phyloP scores from a whole-genome alignment of 2,797 vertebrate species.

The Coracias cyanogaster region DNA sequence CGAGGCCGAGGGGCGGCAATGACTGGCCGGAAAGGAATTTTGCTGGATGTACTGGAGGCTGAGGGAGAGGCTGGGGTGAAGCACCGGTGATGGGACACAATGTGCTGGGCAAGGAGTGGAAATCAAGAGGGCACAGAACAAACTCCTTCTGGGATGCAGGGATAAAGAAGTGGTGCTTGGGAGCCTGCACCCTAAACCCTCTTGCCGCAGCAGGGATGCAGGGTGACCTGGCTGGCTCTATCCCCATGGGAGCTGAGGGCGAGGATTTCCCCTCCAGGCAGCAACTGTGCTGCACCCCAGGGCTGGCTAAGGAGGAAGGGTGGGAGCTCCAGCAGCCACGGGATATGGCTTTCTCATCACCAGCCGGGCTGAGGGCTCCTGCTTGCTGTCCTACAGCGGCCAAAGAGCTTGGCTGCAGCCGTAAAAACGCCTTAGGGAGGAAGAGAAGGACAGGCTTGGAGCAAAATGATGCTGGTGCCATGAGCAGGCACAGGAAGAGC shows the following conservation, averaged over 20 bases:
- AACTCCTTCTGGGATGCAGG: rapidly evolving
- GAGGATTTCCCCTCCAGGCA: conserved; percentile 22
- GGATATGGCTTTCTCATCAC: conserved; percentile 41
- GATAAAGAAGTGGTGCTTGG: background rate
- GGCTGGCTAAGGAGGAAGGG: conserved; percentile 31
- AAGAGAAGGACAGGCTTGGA: background rate
- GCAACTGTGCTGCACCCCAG: background rate
- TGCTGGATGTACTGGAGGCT: background rate
- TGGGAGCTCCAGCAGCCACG: background rate
- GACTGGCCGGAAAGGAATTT: conserved; percentile 64
- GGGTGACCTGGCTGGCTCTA: rapidly evolving
- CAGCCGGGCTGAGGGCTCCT: background rate
- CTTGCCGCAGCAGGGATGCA: background rate
- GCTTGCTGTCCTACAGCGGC: background rate
- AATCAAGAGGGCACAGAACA: rapidly evolving
- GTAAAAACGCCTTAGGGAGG: background rate
- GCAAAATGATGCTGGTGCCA: background rate
- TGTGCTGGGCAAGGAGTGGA: rapidly evolving
- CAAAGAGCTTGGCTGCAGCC: background rate
- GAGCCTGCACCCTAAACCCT: background rate
- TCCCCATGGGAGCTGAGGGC: rapidly evolving
- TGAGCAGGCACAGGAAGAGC: rapidly evolving
- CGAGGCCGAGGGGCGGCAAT: background rate
- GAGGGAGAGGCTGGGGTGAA: conserved; percentile 10
- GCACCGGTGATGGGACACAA: background rate